Evolutionary conservation across 2,797 vertebrate genomes (phyloP).

Genomic region (Cephalopachus bancanus): DNA sequence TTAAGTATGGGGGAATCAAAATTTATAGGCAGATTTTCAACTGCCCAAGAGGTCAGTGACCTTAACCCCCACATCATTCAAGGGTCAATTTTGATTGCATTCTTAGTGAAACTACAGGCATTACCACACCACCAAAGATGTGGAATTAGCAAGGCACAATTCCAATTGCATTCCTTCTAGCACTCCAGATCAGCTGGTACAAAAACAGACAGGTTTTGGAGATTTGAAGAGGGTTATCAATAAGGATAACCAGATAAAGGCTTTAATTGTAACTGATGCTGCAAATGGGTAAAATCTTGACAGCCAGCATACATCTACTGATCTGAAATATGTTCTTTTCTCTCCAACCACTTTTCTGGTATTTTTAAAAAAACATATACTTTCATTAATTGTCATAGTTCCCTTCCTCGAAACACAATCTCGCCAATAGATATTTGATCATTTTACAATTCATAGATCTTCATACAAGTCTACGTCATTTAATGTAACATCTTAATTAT

Average conservation of each 20-base stretch:
- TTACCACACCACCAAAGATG: not conserved
- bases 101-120: not conserved
- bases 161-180: not conserved
- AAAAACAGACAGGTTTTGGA: not conserved
- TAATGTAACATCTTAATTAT: not conserved
- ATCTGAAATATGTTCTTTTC: not conserved
- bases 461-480: not conserved
- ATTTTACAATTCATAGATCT: not conserved
- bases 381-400: not conserved
- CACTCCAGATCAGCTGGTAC: not conserved
- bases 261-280: not conserved
- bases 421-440: not conserved
- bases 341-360: not conserved
- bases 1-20: not conserved
- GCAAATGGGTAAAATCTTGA: not conserved
- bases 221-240: not conserved
- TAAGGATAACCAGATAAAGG: slow-evolving; percentile 2
- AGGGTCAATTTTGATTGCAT: not conserved
- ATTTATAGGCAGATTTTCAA: not conserved
- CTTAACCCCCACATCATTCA: too few relatives aligned
- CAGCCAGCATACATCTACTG: not conserved
- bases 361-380: not conserved
- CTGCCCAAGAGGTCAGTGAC: not conserved
- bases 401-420: not conserved
- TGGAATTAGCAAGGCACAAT: not conserved